Base-by-base conservation (phyloP, 2,113 vertebrate genomes). In the Dromas ardeola region DNA sequence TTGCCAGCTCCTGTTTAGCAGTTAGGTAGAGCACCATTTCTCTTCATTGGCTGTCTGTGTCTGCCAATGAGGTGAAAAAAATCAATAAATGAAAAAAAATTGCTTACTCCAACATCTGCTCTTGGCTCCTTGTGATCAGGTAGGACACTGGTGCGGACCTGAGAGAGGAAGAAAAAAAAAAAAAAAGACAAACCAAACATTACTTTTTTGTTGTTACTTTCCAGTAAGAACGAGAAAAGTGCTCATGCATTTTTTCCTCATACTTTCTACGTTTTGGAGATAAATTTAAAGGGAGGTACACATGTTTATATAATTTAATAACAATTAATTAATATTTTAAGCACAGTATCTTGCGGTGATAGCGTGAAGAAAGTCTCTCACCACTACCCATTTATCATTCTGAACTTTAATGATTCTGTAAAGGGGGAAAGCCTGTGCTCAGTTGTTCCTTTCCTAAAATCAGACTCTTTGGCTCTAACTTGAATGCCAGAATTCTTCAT, bases 51-150 rank as follows among this genome's bases (percentile, higher is more conserved):
- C 23, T 13, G 19, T 49, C 17, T 21, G 2, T 62, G n/a, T 34
- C 27, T 59, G 21, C 15, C 47, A 71, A 71, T n/a, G 15, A 71
- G 49, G 86, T 56, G 0, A 23, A n/a, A 63, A 15, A 49, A 32
- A 81, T 0, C 3, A 4, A 38, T n/a, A 34, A 71, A 18, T 34
- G 5, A 83, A 73, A 26, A 69, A 36, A 82, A 76, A 34, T 52
- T 72, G 73, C 98, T 98, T 98, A 98, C 98, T 97, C 98, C 98
- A 93, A 63, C 92, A 96, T 98, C 98, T 81, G 98, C 81, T 69
- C 96, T 98, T 70, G 97, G 71, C 45, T 98, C 98, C 95, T 98
- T 98, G 59, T 94, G 95, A 83, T 98, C 98, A 88, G 96, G 94
- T 38, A 98, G 78, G 92, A 97, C 96, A 82, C 95, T 97, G 88